Percentiles rank a stretch among this genome's conserved stretches.
Conservation (phyloP, 1,140 invertebrate species). For the Drosophila oshimai region DNA sequence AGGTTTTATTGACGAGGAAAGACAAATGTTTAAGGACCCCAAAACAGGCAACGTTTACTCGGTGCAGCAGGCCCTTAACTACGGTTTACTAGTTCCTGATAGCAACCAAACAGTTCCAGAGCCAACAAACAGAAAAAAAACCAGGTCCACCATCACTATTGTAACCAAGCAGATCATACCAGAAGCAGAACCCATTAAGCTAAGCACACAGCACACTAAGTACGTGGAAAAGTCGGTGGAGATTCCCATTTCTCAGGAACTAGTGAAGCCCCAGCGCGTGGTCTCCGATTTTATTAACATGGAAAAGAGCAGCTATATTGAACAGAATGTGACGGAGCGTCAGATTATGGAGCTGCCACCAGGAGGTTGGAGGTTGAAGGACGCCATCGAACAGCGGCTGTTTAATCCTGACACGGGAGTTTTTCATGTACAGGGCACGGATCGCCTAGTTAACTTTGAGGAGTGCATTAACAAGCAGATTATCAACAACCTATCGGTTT, state of each 20-base stretch:
- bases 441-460: conserved; percentile 92
- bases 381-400: conserved; percentile 89
- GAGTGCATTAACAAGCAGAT: conserved; percentile 93
- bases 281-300: conserved; percentile 83
- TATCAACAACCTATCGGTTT: conserved; percentile 91
- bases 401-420: conserved; percentile 92
- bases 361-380: conserved; percentile 91
- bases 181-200: conserved; percentile 77
- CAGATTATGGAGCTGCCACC: conserved; percentile 88
- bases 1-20: conserved; percentile 91
- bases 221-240: conserved; percentile 77
- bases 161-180: conserved; percentile 79
- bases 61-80: conserved; percentile 91
- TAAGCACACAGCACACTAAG: conserved; percentile 83
- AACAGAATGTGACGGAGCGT: conserved; percentile 70
- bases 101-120: conserved; percentile 82
- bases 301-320: conserved; percentile 75
- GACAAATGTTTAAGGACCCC: conserved; percentile 91
- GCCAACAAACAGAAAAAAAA: conserved; percentile 81
- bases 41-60: conserved; percentile 89
- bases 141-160: conserved; percentile 82
- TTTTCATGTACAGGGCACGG: conserved; percentile 94
- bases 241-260: conserved; percentile 69
- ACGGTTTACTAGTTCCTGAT: conserved; percentile 87
- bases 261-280: conserved; percentile 82